A percentile compares a stretch with the other conserved stretches of the same genome.
Evolutionary conservation across 2,888 invertebrate genomes (phyloP).

Genomic region (Acleris emargana): DNA sequence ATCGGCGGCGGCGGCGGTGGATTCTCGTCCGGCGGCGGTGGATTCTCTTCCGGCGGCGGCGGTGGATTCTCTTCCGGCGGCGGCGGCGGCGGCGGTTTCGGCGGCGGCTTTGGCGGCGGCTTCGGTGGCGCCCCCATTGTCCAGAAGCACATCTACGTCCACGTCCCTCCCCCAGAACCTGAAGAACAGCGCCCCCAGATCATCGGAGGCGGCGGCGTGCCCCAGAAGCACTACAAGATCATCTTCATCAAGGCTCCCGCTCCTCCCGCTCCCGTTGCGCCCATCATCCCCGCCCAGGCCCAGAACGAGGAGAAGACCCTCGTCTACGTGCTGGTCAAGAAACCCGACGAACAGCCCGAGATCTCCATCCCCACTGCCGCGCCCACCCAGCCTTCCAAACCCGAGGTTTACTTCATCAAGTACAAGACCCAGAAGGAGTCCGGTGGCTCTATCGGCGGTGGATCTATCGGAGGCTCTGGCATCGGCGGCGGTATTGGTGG

Average conservation of each 20-base stretch:
- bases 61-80: constrained; percentile 56
- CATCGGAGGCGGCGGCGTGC: constrained; percentile 85
- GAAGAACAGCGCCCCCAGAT: constrained; percentile 87
- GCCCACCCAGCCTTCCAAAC: constrained; percentile 91
- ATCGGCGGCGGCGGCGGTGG: constrained; percentile 68
- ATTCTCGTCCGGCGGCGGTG: constrained; percentile 46
- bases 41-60: constrained; percentile 61
- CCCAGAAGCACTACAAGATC: constrained; percentile 93
- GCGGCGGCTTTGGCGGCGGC: constrained; percentile 66
- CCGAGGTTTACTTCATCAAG: constrained; percentile 93
- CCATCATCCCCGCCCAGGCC: constrained; percentile 88
- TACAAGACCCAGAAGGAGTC: constrained; percentile 89
- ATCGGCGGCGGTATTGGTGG: constrained; percentile 43
- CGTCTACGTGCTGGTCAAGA: constrained; percentile 92
- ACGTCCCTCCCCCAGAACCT: constrained; percentile 92
- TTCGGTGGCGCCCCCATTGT: constrained; percentile 84
- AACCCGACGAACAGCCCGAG: constrained; percentile 92
- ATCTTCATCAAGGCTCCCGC: constrained; percentile 94
- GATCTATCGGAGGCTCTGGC: constrained; percentile 53
- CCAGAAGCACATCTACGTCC: constrained; percentile 92
- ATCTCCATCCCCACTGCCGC: constrained; percentile 89
- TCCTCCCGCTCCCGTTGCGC: constrained; percentile 89
- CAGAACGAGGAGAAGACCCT: constrained; percentile 92
- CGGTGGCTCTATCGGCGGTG: constrained; percentile 56
- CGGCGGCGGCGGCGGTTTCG: constrained; percentile 59